Conservation (phyloP, 2,797 vertebrate species). For the Limnodromus scolopaceus region DNA sequence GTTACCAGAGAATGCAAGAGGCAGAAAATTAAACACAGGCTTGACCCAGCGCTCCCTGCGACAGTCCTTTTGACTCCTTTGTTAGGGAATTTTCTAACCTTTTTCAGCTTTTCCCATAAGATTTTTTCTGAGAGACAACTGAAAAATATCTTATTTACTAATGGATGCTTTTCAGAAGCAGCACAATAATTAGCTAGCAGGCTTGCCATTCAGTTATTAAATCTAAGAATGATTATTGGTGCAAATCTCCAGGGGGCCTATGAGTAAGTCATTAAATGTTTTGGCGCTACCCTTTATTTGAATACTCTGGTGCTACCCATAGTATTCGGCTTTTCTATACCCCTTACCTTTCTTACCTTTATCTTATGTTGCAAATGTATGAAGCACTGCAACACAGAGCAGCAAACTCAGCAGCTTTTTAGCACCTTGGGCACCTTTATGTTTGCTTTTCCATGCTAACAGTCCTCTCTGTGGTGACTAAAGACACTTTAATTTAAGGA, state of each 20-base stretch:
- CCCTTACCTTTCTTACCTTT: neutral
- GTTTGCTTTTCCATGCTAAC: neutral
- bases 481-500: neutral
- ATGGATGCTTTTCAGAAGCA: neutral
- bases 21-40: neutral
- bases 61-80: neutral
- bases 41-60: neutral
- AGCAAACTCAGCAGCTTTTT: neutral
- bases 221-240: neutral
- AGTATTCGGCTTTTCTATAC: neutral
- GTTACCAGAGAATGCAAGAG: neutral
- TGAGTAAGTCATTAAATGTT: neutral
- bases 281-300: neutral
- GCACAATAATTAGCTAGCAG: neutral
- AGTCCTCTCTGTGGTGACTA: accelerated
- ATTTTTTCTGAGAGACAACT: neutral
- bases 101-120: neutral
- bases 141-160: neutral
- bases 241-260: neutral
- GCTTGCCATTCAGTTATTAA: neutral
- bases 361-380: neutral
- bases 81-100: neutral
- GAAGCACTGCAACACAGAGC: neutral
- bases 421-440: neutral
- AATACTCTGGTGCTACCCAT: too few relatives aligned